Evolutionary conservation across 1,140 invertebrate genomes (phyloP), one percentile per base, ranked within the genome.

Genomic region (Drosophila paulistorum): DNA sequence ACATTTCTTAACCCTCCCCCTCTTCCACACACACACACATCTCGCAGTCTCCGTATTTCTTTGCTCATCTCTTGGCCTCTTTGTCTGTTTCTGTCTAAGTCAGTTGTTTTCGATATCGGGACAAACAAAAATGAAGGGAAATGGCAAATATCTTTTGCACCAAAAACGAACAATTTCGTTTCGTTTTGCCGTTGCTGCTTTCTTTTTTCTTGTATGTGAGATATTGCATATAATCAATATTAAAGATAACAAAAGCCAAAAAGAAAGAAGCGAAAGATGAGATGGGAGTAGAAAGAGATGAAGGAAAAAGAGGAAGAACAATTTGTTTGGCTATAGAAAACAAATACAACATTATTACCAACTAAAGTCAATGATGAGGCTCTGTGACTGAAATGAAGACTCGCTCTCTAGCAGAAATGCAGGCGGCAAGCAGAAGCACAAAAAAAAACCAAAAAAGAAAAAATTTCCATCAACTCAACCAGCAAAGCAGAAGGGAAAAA

Each of bases 221-320:
- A 78, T 78, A 78, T 75, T 71, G 72, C 68, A 78, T 55, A 68
- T 66, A 77, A 77, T 77, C 74, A 77, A 77, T 74, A 77, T 77
- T 77, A 66, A 69, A 77, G 66, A 74, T 59, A 79, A 73, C 61
- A 79, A 65, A 78, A 62, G 72, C 69, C 62, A 72, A 64, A 11
- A 33, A 33, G 10, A 59, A 59, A 59, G 6, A 37, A 20, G 17
- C 57, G 14, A 59, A 37, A 51, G 45, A 51, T 51, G 20, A 51
- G 45, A 51, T 20, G 14, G 13, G 30, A 30, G 30, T 30, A 59
- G 26, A n/a, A 33, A 39, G 37, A 39, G 37, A 39, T 39, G 37
- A 39, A 13, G 37, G 57, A 14, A 30, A 23, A 57, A 57, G 54
- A 57, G n/a, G 41, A 61, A 66, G 37, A 72, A 57, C 37, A 76